Evolutionary conservation across 2,797 vertebrate species (phyloP).

Genomic region (Pangasius larnaudii): DNA sequence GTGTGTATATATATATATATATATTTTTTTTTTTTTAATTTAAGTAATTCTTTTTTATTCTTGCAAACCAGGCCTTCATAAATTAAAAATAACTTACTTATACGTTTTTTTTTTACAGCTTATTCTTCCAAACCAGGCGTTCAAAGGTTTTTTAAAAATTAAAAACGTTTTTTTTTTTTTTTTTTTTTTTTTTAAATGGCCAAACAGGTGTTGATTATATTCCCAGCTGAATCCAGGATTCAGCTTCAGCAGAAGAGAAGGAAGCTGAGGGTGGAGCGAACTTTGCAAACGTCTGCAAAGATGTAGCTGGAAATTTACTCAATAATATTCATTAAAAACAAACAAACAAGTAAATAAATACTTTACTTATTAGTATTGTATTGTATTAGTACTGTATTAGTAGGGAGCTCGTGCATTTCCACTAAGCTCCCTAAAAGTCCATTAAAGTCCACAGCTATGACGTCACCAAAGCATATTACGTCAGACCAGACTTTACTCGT

Average conservation of each 20-base stretch:
- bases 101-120: too few relatives aligned
- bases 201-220: neutral
- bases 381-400: too few relatives aligned
- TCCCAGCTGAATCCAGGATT: neutral
- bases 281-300: neutral
- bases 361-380: too few relatives aligned
- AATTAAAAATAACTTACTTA: too few relatives aligned
- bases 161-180: too few relatives aligned
- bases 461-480: neutral
- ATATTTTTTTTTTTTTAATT: too few relatives aligned
- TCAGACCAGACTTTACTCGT: neutral
- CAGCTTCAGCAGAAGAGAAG: neutral
- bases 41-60: too few relatives aligned
- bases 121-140: too few relatives aligned
- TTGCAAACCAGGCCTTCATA: neutral
- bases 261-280: neutral
- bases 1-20: too few relatives aligned
- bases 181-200: too few relatives aligned
- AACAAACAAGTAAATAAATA: neutral
- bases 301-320: neutral
- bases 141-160: too few relatives aligned
- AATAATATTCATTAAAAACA: neutral
- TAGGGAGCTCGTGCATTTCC: neutral
- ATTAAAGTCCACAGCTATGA: neutral
- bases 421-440: neutral